Percentiles rank a stretch among this genome's conserved stretches.
Conservation (phyloP, 2,797 vertebrate species). For the Scyliorhinus canicula region DNA sequence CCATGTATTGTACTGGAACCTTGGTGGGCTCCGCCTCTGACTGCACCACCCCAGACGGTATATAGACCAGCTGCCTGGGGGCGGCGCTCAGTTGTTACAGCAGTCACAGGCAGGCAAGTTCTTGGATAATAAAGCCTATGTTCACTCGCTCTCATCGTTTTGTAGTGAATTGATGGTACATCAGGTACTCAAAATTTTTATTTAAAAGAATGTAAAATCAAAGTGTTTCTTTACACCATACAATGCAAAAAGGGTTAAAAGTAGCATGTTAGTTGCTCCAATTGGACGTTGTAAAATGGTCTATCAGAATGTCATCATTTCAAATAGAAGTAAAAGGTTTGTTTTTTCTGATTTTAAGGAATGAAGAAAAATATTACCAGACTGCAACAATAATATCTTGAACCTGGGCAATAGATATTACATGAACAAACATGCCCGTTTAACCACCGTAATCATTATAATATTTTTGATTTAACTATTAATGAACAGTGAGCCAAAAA, state of each 20-base stretch:
- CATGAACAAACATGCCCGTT: neutral
- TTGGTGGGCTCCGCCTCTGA: no score
- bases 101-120: no score
- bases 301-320: neutral
- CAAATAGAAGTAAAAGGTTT: neutral
- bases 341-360: neutral
- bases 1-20: no score
- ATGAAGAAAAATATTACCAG: neutral
- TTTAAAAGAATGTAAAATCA: neutral
- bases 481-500: neutral
- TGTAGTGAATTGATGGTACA: no score
- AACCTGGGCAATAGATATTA: neutral
- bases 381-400: neutral
- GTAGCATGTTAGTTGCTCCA: neutral
- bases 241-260: neutral
- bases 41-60: no score
- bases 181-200: no score
- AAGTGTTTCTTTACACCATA: neutral
- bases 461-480: conserved; percentile 5
- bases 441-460: neutral
- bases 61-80: no score
- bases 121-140: no score
- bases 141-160: no score
- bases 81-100: no score
- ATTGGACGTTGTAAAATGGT: neutral